phyloP scores from a whole-genome alignment of 2,888 invertebrate genomes.

The Aleiodes alternator region DNA sequence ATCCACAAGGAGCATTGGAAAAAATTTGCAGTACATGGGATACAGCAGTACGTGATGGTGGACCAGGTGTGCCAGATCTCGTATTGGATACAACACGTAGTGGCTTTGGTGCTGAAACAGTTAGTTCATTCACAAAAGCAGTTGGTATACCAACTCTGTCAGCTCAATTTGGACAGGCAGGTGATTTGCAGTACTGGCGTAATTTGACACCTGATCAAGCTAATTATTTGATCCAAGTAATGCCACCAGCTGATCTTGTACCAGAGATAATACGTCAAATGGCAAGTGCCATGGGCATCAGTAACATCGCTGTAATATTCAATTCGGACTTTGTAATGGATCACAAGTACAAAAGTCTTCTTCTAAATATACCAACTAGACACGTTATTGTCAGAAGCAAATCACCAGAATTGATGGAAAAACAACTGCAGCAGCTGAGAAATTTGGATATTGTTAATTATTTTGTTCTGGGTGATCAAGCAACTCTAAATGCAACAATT shows the following conservation, averaged over 20 bases:
- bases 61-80: constrained; percentile 84
- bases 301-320: constrained; percentile 92
- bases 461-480: constrained; percentile 87
- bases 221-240: constrained; percentile 87
- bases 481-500: constrained; percentile 83
- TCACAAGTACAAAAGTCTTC: constrained; percentile 92
- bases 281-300: constrained; percentile 87
- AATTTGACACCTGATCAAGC: constrained; percentile 83
- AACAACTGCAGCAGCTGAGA: constrained; percentile 84
- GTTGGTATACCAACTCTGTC: constrained; percentile 89
- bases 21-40: constrained; percentile 67
- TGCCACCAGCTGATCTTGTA: constrained; percentile 90
- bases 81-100: constrained; percentile 89
- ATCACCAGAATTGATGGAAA: constrained; percentile 76
- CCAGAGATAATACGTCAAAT: constrained; percentile 90
- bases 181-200: constrained; percentile 90
- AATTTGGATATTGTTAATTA: constrained; percentile 93
- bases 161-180: constrained; percentile 90
- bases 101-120: constrained; percentile 88
- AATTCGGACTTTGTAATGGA: constrained; percentile 94
- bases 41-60: constrained; percentile 73
- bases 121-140: constrained; percentile 88
- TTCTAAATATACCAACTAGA: constrained; percentile 92
- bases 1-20: constrained; percentile 62
- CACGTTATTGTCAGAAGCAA: constrained; percentile 84